A percentile compares a stretch with the other conserved stretches of the same genome.
Conservation (phyloP, 1,140 invertebrate genomes). For the Trichonephila clavipes region DNA sequence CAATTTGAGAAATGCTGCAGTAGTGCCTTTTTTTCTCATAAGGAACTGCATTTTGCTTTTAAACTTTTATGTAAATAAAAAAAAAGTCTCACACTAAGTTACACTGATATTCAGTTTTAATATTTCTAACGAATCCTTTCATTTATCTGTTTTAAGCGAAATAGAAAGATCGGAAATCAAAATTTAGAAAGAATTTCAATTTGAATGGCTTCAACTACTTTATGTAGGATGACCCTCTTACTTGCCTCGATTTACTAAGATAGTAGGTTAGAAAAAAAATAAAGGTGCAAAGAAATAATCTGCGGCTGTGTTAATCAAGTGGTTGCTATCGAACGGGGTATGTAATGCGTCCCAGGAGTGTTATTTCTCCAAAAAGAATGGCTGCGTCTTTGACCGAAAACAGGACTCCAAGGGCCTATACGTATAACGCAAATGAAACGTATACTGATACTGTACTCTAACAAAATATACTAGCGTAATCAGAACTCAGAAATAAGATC, state of each 20-base stretch:
- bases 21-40: no score
- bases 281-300: conserved; percentile 11
- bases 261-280: not conserved
- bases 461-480: not conserved
- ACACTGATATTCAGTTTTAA: no score
- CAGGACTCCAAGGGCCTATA: conserved; percentile 41
- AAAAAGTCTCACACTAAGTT: no score
- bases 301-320: conserved; percentile 50
- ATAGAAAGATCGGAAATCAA: no score
- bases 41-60: no score
- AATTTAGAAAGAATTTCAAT: not conserved
- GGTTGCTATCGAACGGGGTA: conserved; percentile 28
- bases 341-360: conserved; percentile 42
- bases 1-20: no score
- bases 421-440: conserved; percentile 15
- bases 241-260: not conserved
- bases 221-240: not conserved
- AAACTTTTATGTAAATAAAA: no score
- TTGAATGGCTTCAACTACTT: not conserved
- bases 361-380: conserved; percentile 32
- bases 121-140: no score
- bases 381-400: conserved; percentile 20
- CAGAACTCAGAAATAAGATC: not conserved
- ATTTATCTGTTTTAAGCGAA: no score
- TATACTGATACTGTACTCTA: not conserved